Base-by-base conservation (phyloP, 2,888 invertebrate species). In the Apamea crenata region DNA sequence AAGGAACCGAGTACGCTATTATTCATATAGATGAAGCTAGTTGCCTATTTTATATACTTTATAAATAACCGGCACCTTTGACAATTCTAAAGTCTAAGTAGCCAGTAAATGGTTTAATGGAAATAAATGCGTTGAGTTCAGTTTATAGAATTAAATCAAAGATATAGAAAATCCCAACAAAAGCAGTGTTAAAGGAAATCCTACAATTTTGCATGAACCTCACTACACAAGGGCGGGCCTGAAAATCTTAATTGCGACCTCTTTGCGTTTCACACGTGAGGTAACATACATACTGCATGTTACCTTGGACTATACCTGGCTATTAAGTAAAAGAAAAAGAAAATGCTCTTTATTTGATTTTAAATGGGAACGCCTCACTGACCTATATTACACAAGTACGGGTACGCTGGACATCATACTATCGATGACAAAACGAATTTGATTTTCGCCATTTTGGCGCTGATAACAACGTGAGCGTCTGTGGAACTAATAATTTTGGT, bases 241-340 rank as follows among this genome's bases (percentile, higher is more conserved):
- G 32, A 70, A 59, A 59, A 29, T 80, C 14, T 78, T 78, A 59
- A 70, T 80, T 66, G 32, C 47, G 50, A 47, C 71, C 81, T 70
- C 56, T 59, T 80, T 47, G 32, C 65, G 53, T 65, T 21, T 32
- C 10, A 32, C 80, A 70, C 56, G 80, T 68, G 80, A 80, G 32
- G 25, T 36, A n/a, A n/a, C 40, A 29, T 25, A 50, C 29, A 25
- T 36, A 53, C 61, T 77, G 2, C 32, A 44, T 78, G 32, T 16
- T 65, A 18, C 53, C 53, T n/a, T 1, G 8, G 10, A 44, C 12
- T 77, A 14, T 18, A 18, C 12, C 40, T 77, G 53, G 66, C 66
- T 50, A 66, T 65, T 63, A 78, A n/a, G 25, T n/a, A 77, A 63
- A 77, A 16, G 1, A 29, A 77, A 77, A 44, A 32, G 7, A 18